These are phyloP conservation scores for Sylvicola cinctus DNA, from an alignment of 2,888 invertebrate genomes.

Conservation along the genomic window DNA sequence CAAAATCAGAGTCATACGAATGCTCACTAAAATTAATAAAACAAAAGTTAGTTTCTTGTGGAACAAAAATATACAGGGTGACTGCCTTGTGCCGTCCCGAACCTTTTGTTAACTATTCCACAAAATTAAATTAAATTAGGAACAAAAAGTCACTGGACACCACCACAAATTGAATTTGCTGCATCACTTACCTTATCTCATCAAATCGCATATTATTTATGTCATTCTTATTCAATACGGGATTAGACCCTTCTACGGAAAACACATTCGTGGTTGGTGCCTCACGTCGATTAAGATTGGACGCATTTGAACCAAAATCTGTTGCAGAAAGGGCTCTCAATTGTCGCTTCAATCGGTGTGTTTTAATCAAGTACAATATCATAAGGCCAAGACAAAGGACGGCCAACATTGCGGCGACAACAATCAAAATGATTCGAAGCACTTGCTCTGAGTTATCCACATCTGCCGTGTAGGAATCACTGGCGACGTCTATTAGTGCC, in stretches of 20 bases:
- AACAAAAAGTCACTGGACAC: too few relatives aligned
- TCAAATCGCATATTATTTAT: constrained; percentile 5
- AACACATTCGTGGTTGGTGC: constrained; percentile 50
- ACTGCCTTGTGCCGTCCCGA: too few relatives aligned
- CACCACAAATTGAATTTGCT: too few relatives aligned
- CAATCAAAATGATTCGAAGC: constrained; percentile 31
- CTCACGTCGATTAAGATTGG: constrained; percentile 27
- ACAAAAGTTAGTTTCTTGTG: too few relatives aligned
- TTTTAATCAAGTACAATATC: constrained; percentile 32
- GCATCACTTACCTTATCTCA: constrained; percentile 6
- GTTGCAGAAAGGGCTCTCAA: constrained; percentile 39
- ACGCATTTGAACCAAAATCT: constrained; percentile 40
- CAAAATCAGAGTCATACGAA: constrained; percentile 37
- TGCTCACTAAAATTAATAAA: constrained; percentile 5
- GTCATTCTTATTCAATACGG: constrained; percentile 36
- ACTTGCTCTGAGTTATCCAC: constrained; percentile 21
- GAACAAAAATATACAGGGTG: too few relatives aligned
- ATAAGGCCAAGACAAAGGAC: constrained; percentile 30
- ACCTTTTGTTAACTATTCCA: too few relatives aligned
- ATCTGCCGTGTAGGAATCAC: constrained; percentile 14
- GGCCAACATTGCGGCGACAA: constrained; percentile 30
- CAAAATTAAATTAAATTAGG: too few relatives aligned
- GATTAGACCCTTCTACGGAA: constrained; percentile 48
- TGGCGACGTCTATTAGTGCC: constrained; percentile 28
- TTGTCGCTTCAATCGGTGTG: constrained; percentile 32